Base-by-base conservation (phyloP, 1,140 invertebrate genomes). In the Drosophila quadrilineata region DNA sequence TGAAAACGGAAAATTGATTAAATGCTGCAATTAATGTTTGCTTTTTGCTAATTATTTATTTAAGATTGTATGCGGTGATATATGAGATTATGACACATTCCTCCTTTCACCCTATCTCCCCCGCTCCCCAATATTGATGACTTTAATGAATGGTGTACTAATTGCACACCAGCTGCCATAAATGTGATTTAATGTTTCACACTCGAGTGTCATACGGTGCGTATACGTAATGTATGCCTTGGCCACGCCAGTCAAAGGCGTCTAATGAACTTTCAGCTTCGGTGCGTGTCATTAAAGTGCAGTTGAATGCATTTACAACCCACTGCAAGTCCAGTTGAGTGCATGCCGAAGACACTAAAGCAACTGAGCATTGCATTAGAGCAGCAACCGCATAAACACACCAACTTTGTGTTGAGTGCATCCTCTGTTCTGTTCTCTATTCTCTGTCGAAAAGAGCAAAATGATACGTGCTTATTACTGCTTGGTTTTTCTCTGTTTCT, bases 391-490 rank as follows among this genome's bases (percentile, higher is more conserved):
- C n/a, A n/a, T n/a, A n/a, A n/a, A n/a, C n/a, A n/a, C n/a, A n/a
- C n/a, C n/a, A n/a, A n/a, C n/a, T n/a, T n/a, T n/a, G n/a, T 31
- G 35, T 24, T 57, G 54, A 57, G 54, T 46, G 54, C 54, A 57
- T 46, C 41, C 28, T 36, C 9, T 19, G n/a, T n/a, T n/a, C n/a
- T n/a, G n/a, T n/a, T n/a, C n/a, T n/a, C n/a, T n/a, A n/a, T n/a
- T n/a, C n/a, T 33, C 19, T 22, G 40, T 46, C 46, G 21, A 57
- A 46, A 9, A 29, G 9, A 26, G 16, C 54, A 46, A 36, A 40
- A 46, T 36, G 54, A 6, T 46, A 46, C 54, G 41, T 57, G 41
- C 21, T 46, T 22, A 24, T 36, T 35, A 21, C 10, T 22, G 19
- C 4, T 10, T 50, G 31, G n/a, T n/a, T n/a, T n/a, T n/a, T n/a